A percentile compares a stretch with the other conserved stretches of the same genome.
These are phyloP conservation scores for Polydrusus cervinus DNA, from an alignment of 2,888 invertebrate genomes.

Conservation along the genomic window DNA sequence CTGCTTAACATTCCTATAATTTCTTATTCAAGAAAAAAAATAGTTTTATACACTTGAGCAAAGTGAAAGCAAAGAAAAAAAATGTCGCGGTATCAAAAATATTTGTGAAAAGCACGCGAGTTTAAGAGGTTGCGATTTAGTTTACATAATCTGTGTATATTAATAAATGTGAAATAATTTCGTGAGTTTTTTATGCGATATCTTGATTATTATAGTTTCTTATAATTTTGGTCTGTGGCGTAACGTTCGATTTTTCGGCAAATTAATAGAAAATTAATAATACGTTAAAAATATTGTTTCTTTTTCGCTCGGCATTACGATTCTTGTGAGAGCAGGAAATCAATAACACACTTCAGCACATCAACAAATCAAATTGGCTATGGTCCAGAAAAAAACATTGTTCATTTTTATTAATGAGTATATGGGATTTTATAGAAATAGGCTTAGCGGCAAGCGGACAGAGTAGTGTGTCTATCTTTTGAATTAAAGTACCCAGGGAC, in stretches of 20 bases:
- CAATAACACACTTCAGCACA: too few relatives aligned
- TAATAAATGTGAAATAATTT: not conserved
- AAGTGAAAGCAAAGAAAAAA: conserved; percentile 24
- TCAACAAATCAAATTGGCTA: too few relatives aligned
- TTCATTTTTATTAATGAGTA: too few relatives aligned
- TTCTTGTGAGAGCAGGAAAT: too few relatives aligned
- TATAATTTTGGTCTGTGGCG: conserved; percentile 2
- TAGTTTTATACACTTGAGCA: conserved; percentile 13
- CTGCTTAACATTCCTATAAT: conserved; percentile 12
- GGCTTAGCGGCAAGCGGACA: too few relatives aligned
- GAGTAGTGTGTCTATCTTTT: too few relatives aligned
- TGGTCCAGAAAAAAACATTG: too few relatives aligned
- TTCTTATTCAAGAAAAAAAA: conserved; percentile 27
- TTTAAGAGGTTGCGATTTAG: conserved; percentile 3
- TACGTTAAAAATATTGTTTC: too few relatives aligned
- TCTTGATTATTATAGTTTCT: not conserved
- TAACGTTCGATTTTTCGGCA: not conserved
- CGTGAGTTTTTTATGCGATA: not conserved
- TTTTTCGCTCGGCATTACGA: too few relatives aligned
- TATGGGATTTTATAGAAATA: too few relatives aligned
- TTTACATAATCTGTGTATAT: conserved; percentile 8
- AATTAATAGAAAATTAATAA: not conserved
- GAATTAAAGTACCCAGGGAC: too few relatives aligned
- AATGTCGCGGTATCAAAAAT: conserved; percentile 19
- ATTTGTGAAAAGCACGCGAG: conserved; percentile 23